Base-by-base conservation (phyloP, 2,113 vertebrate species). In the Gallinago jamesoni region DNA sequence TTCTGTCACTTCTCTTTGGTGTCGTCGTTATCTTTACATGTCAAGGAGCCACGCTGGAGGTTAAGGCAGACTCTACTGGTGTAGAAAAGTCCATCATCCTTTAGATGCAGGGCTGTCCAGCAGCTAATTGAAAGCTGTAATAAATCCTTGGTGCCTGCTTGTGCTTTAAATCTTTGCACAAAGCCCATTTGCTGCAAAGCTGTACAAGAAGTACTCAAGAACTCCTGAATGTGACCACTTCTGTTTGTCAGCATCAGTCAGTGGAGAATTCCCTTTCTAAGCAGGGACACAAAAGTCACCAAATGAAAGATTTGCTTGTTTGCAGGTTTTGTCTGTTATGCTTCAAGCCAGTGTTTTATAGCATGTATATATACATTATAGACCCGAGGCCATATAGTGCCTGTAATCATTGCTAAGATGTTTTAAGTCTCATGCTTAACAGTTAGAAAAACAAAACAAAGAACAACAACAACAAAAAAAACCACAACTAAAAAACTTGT, bases 1-100 rank as follows among this genome's bases (percentile, higher is more conserved):
- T 70, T n/a, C 37, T 67, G 25, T 70, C 28, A 9, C 52, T 69
- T 76, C 15, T 78, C 56, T 28, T 30, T 14, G 39, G 3, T 63
- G 63, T 52, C 1, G 0, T 66, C 12, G 0, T 13, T 77, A 13
- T 41, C 14, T 64, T 43, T 30, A 1, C 0, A 1, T 43, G 56
- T 47, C 33, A 63, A 48, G 28, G 39, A 89, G 48, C 57, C 48
- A 10, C 16, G 5, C 11, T 68, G 75, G 39, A 18, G 10, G 9
- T 23, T 7, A 27, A 22, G n/a, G 22, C 76, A 45, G 35, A 2
- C 20, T 50, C 37, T 59, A 5, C 22, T 55, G 75, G 21, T 17
- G 14, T 28, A 13, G 76, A 50, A 31, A 50, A 64, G 35, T 11
- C 53, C 16, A 55, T 55, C 53, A 30, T 55, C 53, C 53, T 55